Percentiles rank a stretch among this genome's conserved stretches.
Evolutionary conservation across 2,888 invertebrate genomes (phyloP).

Genomic region (Neria commutata): DNA sequence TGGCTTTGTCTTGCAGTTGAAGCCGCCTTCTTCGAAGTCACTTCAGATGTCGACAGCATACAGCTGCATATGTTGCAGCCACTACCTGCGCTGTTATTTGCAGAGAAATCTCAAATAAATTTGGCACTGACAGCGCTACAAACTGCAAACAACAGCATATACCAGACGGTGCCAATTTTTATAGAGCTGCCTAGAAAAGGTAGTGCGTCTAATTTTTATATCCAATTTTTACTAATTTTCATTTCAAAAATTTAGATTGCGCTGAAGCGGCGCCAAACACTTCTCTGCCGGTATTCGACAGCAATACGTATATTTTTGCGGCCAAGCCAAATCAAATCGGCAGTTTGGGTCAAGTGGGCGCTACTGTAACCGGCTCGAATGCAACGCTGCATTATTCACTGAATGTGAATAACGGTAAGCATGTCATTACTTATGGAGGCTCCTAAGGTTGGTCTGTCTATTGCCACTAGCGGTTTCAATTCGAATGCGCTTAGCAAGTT

Average conservation of each 20-base stretch:
- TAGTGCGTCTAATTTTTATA: too few relatives aligned
- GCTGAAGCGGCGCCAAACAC: background rate
- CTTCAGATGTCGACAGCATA: constrained; percentile 7
- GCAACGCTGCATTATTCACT: constrained; percentile 30
- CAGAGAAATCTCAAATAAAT: constrained; percentile 16
- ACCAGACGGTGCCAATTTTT: constrained; percentile 29
- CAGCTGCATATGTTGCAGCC: constrained; percentile 15
- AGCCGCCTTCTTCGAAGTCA: constrained; percentile 22
- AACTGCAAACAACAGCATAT: constrained; percentile 4
- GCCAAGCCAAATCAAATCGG: constrained; percentile 33
- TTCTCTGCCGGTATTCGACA: constrained; percentile 18
- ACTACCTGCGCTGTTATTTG: constrained; percentile 15
- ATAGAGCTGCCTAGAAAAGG: constrained; percentile 33
- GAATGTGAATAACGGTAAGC: constrained; percentile 31
- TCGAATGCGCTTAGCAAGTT: too few relatives aligned
- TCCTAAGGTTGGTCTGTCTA: background rate
- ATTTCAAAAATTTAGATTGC: too few relatives aligned
- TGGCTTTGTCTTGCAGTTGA: constrained; percentile 25
- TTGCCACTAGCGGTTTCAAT: too few relatives aligned
- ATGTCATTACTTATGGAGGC: background rate
- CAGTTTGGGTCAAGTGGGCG: constrained; percentile 32
- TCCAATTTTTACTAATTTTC: too few relatives aligned
- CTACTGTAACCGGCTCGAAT: constrained; percentile 24
- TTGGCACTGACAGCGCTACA: constrained; percentile 26
- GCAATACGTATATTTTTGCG: constrained; percentile 23